Conservation (phyloP, 2,888 invertebrate genomes). For the Pinctada fucata region DNA sequence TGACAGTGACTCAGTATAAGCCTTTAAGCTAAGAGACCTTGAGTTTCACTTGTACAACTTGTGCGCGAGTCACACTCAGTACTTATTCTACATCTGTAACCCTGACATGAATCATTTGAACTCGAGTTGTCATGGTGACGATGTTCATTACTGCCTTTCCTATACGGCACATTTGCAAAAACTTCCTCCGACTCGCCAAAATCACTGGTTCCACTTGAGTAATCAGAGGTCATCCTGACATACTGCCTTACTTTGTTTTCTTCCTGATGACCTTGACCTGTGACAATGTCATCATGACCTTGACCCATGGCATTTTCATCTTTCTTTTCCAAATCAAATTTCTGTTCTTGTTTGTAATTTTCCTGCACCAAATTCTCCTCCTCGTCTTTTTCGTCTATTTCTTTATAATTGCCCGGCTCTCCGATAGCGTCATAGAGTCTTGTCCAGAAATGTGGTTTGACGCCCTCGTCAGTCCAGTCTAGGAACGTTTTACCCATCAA, state of each 20-base stretch:
- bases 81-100: neutral
- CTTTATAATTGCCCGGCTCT: constrained; percentile 44
- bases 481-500: constrained; percentile 59
- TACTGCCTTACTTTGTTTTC: neutral
- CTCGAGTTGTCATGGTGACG: no score
- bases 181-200: constrained; percentile 17
- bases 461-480: constrained; percentile 55
- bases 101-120: no score
- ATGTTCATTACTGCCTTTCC: no score
- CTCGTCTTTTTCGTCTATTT: neutral
- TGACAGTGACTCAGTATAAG: no score
- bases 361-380: neutral
- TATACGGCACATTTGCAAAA: neutral
- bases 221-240: constrained; percentile 18
- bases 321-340: neutral
- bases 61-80: constrained; percentile 15
- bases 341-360: neutral
- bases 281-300: neutral
- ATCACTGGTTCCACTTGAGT: constrained; percentile 14
- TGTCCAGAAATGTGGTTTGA: constrained; percentile 58
- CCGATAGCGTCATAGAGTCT: constrained; percentile 53
- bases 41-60: constrained; percentile 21
- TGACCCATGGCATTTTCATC: neutral
- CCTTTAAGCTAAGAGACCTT: neutral
- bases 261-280: neutral